phyloP scores from a whole-genome alignment of 2,888 invertebrate species.

The Drosophila neotestacea region DNA sequence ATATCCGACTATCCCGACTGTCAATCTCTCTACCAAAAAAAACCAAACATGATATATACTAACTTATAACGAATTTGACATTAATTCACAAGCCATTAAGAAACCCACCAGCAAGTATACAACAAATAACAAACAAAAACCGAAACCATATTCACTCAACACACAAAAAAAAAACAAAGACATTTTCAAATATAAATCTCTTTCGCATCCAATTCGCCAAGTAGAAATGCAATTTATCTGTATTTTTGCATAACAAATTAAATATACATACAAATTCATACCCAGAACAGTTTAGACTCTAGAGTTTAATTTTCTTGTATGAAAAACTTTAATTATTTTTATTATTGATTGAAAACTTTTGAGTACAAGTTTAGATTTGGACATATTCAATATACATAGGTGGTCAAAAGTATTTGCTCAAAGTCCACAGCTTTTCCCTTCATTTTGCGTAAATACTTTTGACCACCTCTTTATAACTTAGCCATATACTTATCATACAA shows the following conservation, averaged over 20 bases:
- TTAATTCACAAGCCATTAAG: constrained; percentile 42
- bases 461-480: background rate
- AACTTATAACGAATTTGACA: constrained; percentile 27
- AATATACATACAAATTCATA: no score
- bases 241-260: no score
- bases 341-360: background rate
- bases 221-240: no score
- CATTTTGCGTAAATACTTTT: no score
- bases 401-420: no score
- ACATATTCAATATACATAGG: background rate
- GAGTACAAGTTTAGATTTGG: background rate
- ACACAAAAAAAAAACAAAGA: background rate
- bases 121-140: background rate
- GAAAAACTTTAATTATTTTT: background rate
- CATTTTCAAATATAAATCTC: background rate
- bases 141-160: background rate
- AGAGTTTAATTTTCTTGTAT: background rate
- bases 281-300: no score
- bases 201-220: no score
- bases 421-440: no score
- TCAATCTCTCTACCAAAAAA: constrained; percentile 23
- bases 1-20: constrained; percentile 24
- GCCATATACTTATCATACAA: background rate
- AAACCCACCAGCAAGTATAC: constrained; percentile 51
- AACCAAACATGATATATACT: constrained; percentile 10